Percentiles rank a stretch among this genome's conserved stretches.
These are phyloP conservation scores for Chrysocyon brachyurus DNA, from an alignment of 2,797 vertebrate genomes.

Conservation along the genomic window DNA sequence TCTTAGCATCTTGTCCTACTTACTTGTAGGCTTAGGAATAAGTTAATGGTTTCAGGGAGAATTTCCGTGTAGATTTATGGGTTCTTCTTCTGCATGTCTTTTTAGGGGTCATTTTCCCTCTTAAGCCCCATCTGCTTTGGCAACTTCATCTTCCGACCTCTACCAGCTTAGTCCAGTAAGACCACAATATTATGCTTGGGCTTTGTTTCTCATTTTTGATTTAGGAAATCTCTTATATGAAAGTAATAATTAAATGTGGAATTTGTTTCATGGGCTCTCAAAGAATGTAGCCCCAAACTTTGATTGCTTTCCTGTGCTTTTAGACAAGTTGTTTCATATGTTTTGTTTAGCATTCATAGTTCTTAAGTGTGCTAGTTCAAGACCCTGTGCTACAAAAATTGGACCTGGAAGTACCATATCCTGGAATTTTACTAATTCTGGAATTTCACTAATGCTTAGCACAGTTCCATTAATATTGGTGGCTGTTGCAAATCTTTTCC, in stretches of 20 bases:
- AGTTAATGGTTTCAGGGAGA: background rate
- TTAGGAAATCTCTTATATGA: background rate
- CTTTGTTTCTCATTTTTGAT: background rate
- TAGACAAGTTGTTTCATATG: background rate
- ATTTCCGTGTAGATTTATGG: background rate
- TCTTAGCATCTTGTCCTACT: background rate
- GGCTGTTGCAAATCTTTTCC: slow-evolving; percentile 23
- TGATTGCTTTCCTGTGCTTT: slow-evolving; percentile 2
- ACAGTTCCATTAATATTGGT: background rate
- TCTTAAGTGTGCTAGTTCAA: background rate
- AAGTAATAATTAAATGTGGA: background rate
- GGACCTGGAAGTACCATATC: background rate
- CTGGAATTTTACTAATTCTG: background rate
- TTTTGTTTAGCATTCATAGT: background rate
- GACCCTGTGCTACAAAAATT: background rate
- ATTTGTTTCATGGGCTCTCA: background rate
- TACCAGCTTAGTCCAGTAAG: background rate
- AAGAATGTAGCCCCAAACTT: background rate
- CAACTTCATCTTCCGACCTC: background rate
- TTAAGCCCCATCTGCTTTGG: background rate
- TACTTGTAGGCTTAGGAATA: background rate
- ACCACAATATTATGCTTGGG: background rate
- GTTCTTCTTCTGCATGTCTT: background rate
- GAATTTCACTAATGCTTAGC: background rate
- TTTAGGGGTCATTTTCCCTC: background rate